These are phyloP conservation scores for Recurvirostra avosetta DNA, from an alignment of 2,113 vertebrate species.

Conservation along the genomic window DNA sequence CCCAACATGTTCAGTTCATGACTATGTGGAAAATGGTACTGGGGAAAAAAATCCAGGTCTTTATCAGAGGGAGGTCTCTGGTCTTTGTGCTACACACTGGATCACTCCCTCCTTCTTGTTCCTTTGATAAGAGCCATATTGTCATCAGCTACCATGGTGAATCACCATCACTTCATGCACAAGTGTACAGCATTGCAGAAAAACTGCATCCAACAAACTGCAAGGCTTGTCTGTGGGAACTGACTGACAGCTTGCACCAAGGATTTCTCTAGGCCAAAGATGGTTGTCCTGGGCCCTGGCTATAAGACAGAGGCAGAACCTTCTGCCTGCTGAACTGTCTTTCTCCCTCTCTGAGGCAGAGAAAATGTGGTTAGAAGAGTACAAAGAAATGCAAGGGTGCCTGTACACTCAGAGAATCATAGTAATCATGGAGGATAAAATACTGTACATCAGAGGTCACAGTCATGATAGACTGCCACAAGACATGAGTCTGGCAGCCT, in stretches of 20 bases:
- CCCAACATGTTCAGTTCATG: not conserved
- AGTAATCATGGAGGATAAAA: not conserved
- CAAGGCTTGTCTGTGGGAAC: not conserved
- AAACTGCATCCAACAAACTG: not conserved
- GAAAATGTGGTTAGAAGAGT: not conserved
- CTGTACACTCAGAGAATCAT: not conserved
- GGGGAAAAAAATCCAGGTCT: not conserved
- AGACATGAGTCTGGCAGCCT: not conserved
- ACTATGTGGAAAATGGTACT: not conserved
- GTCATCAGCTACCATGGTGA: not conserved
- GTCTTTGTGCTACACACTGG: not conserved
- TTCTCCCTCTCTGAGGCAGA: not conserved
- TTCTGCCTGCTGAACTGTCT: not conserved
- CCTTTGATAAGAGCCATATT: not conserved
- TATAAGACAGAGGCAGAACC: accelerated
- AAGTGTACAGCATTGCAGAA: not conserved
- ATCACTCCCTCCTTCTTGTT: not conserved
- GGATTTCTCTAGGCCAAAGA: not conserved
- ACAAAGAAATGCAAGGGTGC: not conserved
- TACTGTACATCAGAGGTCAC: not conserved
- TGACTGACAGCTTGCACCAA: not conserved
- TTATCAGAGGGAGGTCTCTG: not conserved
- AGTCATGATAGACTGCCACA: not conserved
- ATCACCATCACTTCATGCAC: not conserved
- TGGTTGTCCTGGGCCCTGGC: too few relatives aligned